Conservation (phyloP, 1,140 invertebrate genomes). For the Conus betulinus region DNA sequence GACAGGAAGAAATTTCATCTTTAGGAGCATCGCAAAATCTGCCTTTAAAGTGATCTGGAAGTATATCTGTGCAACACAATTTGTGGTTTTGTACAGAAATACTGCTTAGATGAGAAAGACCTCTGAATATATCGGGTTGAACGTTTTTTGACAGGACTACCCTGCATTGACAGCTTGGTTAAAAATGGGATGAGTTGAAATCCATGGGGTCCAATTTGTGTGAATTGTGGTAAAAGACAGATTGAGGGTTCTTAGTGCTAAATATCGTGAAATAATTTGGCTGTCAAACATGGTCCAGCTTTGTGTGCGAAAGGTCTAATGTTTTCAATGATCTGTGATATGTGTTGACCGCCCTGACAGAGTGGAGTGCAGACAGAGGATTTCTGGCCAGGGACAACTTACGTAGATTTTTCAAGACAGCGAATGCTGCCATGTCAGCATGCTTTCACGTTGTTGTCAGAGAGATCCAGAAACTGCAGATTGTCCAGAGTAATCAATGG, state of each 20-base stretch:
- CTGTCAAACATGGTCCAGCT: no score
- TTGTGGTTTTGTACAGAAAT: not conserved
- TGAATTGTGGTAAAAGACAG: not conserved
- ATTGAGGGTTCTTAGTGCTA: not conserved
- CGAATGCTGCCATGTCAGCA: no score
- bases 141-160: not conserved
- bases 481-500: no score
- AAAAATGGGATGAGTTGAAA: not conserved
- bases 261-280: no score
- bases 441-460: no score
- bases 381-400: no score
- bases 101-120: not conserved
- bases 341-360: no score
- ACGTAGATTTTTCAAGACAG: no score
- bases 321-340: no score
- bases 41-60: not conserved
- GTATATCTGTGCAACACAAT: not conserved
- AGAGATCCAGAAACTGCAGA: no score
- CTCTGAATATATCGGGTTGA: not conserved
- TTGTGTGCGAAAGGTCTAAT: no score
- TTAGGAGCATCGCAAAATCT: not conserved
- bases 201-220: not conserved
- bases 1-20: slow-evolving; percentile 55
- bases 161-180: not conserved
- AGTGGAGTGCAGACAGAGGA: no score